Conservation (phyloP, 2,797 vertebrate genomes). For the Ctenopoma kingsleyae region DNA sequence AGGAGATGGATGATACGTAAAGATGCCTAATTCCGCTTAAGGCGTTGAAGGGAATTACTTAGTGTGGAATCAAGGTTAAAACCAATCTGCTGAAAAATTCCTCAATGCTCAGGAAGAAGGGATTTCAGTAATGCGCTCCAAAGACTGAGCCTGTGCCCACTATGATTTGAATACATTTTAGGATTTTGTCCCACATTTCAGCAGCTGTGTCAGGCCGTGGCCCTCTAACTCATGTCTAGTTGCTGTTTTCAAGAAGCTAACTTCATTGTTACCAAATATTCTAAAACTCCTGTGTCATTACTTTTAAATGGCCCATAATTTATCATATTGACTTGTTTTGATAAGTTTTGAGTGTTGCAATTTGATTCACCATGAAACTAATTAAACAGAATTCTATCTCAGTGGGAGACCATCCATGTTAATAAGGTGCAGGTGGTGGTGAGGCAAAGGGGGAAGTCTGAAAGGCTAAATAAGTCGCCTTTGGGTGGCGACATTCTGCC, state of each 20-base stretch:
- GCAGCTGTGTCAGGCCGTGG: constrained; percentile 43
- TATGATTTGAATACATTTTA: constrained; percentile 56
- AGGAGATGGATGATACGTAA: constrained; percentile 83
- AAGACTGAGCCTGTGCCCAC: constrained; percentile 49
- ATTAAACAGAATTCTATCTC: constrained; percentile 49
- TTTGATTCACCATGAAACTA: constrained; percentile 52
- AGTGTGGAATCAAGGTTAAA: constrained; percentile 83
- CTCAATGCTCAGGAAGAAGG: constrained; percentile 67
- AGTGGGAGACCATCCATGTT: constrained; percentile 39
- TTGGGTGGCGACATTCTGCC: constrained; percentile 86
- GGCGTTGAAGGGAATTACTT: constrained; percentile 84
- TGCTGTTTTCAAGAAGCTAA: constrained; percentile 7
- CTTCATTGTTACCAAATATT: constrained; percentile 39
- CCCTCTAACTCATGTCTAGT: constrained; percentile 25
- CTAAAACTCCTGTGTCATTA: constrained; percentile 35
- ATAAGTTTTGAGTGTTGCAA: constrained; percentile 49
- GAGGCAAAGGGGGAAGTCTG: constrained; percentile 31
- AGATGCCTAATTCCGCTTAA: constrained; percentile 84
- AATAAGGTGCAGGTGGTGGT: constrained; percentile 52
- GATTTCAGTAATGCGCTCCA: constrained; percentile 71
- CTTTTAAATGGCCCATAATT: constrained; percentile 44
- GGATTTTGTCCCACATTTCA: constrained; percentile 60
- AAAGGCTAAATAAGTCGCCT: constrained; percentile 71
- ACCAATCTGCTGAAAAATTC: constrained; percentile 77
- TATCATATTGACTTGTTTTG: constrained; percentile 60